Base-by-base conservation (phyloP, 2,113 vertebrate species). In the Murina feae region DNA sequence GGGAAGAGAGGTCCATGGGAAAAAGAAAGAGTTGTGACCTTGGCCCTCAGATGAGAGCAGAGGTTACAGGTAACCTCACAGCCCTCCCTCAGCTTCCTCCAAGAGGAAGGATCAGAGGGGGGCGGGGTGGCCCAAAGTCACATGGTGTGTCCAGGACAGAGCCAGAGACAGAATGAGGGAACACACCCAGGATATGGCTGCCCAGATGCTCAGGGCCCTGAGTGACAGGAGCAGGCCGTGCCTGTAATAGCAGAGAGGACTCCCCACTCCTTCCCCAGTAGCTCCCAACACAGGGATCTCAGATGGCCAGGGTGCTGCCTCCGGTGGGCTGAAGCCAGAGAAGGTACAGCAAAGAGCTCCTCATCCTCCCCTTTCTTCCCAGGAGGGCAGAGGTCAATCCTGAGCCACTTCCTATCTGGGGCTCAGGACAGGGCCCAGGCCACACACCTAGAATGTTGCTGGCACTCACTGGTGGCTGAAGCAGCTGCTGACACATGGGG, bases 1-100 rank as follows among this genome's bases (percentile, higher is more conserved):
- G 89, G 91, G 90, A 76, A 96, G 94, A 55, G 90, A 95, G 88
- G 87, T 94, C 92, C 94, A 1, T 39, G 63, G 87, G 76, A 88
- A 95, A 88, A 91, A 84, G 86, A 89, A 53, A 89, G 75, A 92
- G 78, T 28, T 83, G 69, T 79, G 94, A 89, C 47, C 89, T 86
- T 55, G 81, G 89, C 81, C 91, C 88, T 93, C 63, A 37, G 60
- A 51, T 13, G 51, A 96, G 49, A 51, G 58, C 53, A 30, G 81
- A 37, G 65, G 12, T 53, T 74, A 81, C 4, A 47, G 60, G 72
- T 21, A 91, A 66, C 39, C 68, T 78, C 53, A 89, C 6, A 83
- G 51, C 66, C 76, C 76, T 44, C 94, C 86, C 92, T 81, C 42
- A 6, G 66, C 76, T 49, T 79, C 51, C 84, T 95, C 88, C 35